Conservation (phyloP, 1,140 invertebrate species). For the Portunus trituberculatus region DNA sequence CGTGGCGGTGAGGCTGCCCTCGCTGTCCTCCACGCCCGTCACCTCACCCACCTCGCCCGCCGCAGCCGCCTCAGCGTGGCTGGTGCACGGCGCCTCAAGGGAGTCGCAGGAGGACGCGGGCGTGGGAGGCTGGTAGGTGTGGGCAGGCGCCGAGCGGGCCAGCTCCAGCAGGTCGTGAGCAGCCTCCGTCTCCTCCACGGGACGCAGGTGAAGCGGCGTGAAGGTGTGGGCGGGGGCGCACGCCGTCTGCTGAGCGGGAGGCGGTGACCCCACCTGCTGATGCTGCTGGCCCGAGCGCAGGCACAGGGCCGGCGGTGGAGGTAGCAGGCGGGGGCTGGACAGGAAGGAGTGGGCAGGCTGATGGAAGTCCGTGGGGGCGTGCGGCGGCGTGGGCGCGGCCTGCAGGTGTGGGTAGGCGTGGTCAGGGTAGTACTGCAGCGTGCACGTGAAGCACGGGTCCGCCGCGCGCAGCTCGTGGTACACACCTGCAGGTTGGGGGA, state of each 20-base stretch:
- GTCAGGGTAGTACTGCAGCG: slow-evolving; percentile 75
- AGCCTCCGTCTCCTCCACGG: slow-evolving; percentile 79
- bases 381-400: slow-evolving; percentile 22
- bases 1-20: slow-evolving; percentile 64
- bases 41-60: slow-evolving; percentile 82
- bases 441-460: slow-evolving; percentile 69
- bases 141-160: slow-evolving; percentile 78
- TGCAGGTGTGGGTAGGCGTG: slow-evolving; percentile 68
- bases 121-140: slow-evolving; percentile 69
- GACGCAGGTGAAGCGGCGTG: slow-evolving; percentile 76
- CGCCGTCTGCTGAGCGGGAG: slow-evolving; percentile 40
- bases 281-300: slow-evolving; percentile 24
- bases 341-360: slow-evolving; percentile 59
- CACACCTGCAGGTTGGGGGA: slow-evolving; percentile 65
- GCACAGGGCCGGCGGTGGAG: background rate
- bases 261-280: slow-evolving; percentile 5
- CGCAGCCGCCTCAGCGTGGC: slow-evolving; percentile 43
- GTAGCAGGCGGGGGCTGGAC: background rate
- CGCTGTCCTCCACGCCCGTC: slow-evolving; percentile 79
- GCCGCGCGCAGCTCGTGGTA: slow-evolving; percentile 75
- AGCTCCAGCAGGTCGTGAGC: slow-evolving; percentile 79
- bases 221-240: slow-evolving; percentile 51
- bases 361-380: slow-evolving; percentile 60
- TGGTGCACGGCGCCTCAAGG: slow-evolving; percentile 44
- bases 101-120: slow-evolving; percentile 69